Evolutionary conservation across 2,113 vertebrate genomes (phyloP).

Genomic region (Mesoclemmys tuberculata): DNA sequence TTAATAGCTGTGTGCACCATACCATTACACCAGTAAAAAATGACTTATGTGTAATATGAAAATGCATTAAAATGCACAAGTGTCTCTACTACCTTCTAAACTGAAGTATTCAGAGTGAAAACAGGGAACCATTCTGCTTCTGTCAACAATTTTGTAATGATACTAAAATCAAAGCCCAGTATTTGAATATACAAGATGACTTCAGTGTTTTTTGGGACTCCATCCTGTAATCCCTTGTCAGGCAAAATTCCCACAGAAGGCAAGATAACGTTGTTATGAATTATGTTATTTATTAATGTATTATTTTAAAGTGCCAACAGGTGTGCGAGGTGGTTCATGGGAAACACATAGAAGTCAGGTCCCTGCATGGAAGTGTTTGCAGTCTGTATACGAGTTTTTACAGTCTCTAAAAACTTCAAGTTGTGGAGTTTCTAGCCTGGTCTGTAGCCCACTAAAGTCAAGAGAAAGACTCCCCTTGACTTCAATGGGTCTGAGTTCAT

Average conservation of each 20-base stretch:
- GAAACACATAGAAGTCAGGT: neutral
- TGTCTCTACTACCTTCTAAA: conserved; percentile 51
- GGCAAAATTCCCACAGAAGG: conserved; percentile 24
- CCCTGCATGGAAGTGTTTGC: neutral
- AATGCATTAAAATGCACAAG: conserved; percentile 60
- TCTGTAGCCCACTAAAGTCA: neutral
- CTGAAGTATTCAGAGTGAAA: conserved; percentile 49
- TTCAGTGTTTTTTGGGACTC: neutral
- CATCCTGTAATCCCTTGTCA: conserved; percentile 18
- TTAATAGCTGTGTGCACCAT: conserved; percentile 64
- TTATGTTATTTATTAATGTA: conserved; percentile 38
- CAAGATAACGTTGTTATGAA: conserved; percentile 45
- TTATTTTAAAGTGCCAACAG: conserved; percentile 63
- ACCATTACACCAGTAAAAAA: conserved; percentile 21
- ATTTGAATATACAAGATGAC: conserved; percentile 54
- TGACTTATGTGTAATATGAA: conserved; percentile 49
- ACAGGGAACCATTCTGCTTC: conserved; percentile 54
- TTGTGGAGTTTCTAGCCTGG: neutral
- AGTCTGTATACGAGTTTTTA: neutral
- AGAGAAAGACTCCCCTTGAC: neutral
- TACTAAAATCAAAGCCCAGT: conserved; percentile 48
- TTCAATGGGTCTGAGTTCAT: fast-evolving
- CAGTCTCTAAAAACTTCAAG: neutral
- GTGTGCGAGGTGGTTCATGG: neutral
- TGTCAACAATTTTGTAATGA: conserved; percentile 60